phyloP scores from a whole-genome alignment of 1,140 invertebrate genomes.

The Ceratosolen solmsi region DNA sequence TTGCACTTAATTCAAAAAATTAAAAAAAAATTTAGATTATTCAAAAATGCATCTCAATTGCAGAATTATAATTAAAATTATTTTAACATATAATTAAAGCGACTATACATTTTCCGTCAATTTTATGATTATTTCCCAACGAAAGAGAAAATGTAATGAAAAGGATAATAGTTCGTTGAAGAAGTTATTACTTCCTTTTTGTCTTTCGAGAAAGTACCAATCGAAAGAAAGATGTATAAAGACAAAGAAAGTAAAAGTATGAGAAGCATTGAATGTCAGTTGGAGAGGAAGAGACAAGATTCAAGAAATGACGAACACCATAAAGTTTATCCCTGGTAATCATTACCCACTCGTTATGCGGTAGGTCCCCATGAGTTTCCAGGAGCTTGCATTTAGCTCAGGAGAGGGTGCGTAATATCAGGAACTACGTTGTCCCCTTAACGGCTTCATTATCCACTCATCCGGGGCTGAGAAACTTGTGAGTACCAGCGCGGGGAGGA shows the following conservation, averaged over 20 bases:
- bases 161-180: background rate
- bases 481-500: background rate
- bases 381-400: background rate
- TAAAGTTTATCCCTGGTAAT: slow-evolving; percentile 56
- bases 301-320: slow-evolving; percentile 54
- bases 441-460: slow-evolving; percentile 60
- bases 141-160: background rate
- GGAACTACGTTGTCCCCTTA: slow-evolving; percentile 54
- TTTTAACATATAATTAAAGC: too few species aligned
- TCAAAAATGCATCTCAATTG: too few species aligned
- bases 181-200: slow-evolving; percentile 10
- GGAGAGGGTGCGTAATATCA: slow-evolving; percentile 54
- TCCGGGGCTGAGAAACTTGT: slow-evolving; percentile 34
- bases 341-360: slow-evolving; percentile 58
- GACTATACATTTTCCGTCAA: background rate
- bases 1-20: too few species aligned
- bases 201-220: background rate
- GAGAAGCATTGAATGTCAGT: slow-evolving; percentile 52
- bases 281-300: slow-evolving; percentile 51
- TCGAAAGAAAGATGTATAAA: background rate
- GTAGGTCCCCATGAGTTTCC: slow-evolving; percentile 29
- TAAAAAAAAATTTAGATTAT: too few species aligned
- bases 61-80: too few species aligned
- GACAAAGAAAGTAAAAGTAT: background rate
- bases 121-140: background rate